A percentile compares a stretch with the other conserved stretches of the same genome.
These are phyloP conservation scores for Orientallactaga bullata DNA, from an alignment of 2,113 vertebrate species.

Conservation along the genomic window DNA sequence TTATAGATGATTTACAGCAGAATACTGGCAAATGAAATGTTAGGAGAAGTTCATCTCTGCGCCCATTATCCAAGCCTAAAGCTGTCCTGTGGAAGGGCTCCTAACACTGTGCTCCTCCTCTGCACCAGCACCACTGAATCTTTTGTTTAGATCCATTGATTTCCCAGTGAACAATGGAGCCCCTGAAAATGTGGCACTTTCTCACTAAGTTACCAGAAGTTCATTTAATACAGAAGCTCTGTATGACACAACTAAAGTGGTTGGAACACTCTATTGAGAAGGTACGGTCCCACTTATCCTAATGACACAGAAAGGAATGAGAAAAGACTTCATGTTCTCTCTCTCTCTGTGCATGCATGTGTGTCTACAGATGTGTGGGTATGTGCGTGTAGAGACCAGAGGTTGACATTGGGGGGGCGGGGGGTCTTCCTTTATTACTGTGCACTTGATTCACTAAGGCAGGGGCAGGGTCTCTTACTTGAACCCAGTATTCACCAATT, in stretches of 20 bases:
- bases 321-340: neutral
- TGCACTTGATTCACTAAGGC: no score
- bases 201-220: neutral
- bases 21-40: conserved; percentile 15
- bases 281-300: neutral
- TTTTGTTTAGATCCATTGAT: conserved; percentile 51
- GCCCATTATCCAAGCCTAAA: neutral
- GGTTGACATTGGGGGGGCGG: no score
- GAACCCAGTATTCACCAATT: no score
- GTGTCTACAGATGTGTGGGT: no score
- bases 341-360: no score
- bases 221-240: neutral
- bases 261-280: neutral
- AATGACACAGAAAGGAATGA: conserved; percentile 38
- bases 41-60: conserved; percentile 58
- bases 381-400: no score
- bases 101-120: neutral
- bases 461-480: no score
- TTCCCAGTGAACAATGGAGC: conserved; percentile 45
- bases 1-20: conserved; percentile 18
- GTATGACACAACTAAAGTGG: neutral
- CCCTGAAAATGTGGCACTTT: conserved; percentile 4
- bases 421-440: no score
- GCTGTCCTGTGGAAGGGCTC: conserved; percentile 31
- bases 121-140: neutral